These are phyloP conservation scores for Miichthys miiuy DNA, from an alignment of 2,797 vertebrate species.

Conservation along the genomic window DNA sequence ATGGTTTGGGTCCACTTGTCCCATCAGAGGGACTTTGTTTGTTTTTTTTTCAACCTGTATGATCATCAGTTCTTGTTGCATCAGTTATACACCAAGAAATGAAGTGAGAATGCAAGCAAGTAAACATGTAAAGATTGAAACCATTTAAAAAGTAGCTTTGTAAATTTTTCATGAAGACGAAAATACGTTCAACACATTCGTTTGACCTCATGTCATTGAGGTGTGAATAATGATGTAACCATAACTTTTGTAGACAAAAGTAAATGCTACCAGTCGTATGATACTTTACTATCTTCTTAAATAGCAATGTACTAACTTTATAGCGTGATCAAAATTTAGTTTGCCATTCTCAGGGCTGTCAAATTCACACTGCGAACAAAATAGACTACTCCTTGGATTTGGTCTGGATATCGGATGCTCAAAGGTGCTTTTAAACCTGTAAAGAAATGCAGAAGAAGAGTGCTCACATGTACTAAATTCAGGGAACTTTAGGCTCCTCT, in stretches of 20 bases:
- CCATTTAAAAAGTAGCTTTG: not conserved
- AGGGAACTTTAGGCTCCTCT: not conserved
- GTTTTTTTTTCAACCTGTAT: not conserved
- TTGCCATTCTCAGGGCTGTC: not conserved
- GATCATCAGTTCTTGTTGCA: not conserved
- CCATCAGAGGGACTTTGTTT: no score
- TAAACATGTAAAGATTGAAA: not conserved
- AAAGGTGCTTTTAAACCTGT: conserved; percentile 15
- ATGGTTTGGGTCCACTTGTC: no score
- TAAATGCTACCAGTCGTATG: not conserved
- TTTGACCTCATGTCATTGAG: not conserved
- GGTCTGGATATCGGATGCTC: not conserved
- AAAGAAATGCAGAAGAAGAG: not conserved
- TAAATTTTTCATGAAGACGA: not conserved
- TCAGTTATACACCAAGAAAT: not conserved
- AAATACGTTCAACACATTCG: not conserved
- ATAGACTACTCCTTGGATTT: not conserved
- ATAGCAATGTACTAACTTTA: not conserved
- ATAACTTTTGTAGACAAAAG: not conserved
- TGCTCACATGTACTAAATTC: not conserved
- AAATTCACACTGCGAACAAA: not conserved
- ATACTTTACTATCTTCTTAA: not conserved
- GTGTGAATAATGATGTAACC: not conserved
- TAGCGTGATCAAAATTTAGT: not conserved
- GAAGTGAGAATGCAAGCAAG: not conserved